Conservation (phyloP, 2,113 vertebrate genomes). For the Oreotrochilus melanogaster region DNA sequence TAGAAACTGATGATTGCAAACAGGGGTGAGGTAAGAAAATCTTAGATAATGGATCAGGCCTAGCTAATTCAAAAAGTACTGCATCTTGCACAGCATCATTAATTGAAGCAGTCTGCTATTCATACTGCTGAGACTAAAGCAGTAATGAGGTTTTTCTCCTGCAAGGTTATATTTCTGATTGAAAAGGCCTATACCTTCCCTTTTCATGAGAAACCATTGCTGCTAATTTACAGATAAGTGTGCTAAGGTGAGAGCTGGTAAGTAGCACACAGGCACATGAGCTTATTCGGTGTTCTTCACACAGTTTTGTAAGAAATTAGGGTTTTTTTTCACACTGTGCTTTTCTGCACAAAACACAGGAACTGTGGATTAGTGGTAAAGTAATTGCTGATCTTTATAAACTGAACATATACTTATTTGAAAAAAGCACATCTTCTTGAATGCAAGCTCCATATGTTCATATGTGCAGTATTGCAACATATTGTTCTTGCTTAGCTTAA, state of each 20-base stretch:
- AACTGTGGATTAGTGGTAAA: background rate
- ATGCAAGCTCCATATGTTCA: background rate
- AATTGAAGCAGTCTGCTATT: background rate
- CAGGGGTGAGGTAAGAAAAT: background rate
- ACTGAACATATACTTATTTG: background rate
- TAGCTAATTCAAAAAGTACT: background rate
- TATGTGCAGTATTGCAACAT: background rate
- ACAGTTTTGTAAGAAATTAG: background rate
- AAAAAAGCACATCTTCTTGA: background rate
- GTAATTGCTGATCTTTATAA: background rate
- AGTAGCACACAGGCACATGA: background rate
- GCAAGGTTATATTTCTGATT: background rate
- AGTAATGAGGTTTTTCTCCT: background rate
- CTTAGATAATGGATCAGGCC: background rate
- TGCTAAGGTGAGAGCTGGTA: background rate
- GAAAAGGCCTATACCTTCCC: background rate
- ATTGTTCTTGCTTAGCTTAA: background rate
- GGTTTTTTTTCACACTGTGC: background rate
- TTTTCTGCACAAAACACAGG: background rate
- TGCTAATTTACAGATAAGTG: background rate
- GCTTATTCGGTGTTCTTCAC: background rate
- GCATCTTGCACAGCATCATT: background rate
- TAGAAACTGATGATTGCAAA: background rate
- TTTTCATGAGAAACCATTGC: background rate
- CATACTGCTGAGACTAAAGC: background rate